Percentiles rank a stretch among this genome's conserved stretches.
These are phyloP conservation scores for Rachycentron canadum DNA, from an alignment of 2,797 vertebrate genomes.

Conservation along the genomic window DNA sequence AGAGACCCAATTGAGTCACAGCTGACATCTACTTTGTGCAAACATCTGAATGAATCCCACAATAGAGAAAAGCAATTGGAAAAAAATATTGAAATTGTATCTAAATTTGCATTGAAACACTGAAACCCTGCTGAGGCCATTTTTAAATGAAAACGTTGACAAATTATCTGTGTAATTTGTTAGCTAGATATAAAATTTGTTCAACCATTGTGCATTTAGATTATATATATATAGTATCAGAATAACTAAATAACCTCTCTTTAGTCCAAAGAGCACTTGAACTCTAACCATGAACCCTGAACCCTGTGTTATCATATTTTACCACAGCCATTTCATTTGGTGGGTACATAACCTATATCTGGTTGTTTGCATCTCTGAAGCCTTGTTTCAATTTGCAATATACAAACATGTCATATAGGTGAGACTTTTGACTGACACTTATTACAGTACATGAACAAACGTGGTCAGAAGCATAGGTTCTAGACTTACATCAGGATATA, in stretches of 20 bases:
- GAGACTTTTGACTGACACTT: not conserved
- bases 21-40: not conserved
- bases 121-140: not conserved
- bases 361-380: not conserved
- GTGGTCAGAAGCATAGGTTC: too few relatives aligned
- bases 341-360: not conserved
- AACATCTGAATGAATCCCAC: too few relatives aligned
- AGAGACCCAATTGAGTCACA: constrained; percentile 12
- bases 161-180: not conserved
- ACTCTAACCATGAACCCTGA: too few relatives aligned
- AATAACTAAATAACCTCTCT: not conserved
- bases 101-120: not conserved
- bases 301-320: too few relatives aligned
- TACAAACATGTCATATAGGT: not conserved
- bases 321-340: too few relatives aligned
- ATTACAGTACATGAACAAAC: not conserved
- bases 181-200: not conserved
- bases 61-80: not conserved
- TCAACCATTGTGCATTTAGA: too few relatives aligned
- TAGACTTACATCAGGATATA: too few relatives aligned
- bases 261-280: too few relatives aligned
- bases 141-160: not conserved
- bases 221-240: too few relatives aligned
- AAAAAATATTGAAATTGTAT: not conserved
- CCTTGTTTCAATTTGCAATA: not conserved